These are phyloP conservation scores for Halcyon senegalensis DNA, from an alignment of 2,113 vertebrate genomes.

Conservation along the genomic window DNA sequence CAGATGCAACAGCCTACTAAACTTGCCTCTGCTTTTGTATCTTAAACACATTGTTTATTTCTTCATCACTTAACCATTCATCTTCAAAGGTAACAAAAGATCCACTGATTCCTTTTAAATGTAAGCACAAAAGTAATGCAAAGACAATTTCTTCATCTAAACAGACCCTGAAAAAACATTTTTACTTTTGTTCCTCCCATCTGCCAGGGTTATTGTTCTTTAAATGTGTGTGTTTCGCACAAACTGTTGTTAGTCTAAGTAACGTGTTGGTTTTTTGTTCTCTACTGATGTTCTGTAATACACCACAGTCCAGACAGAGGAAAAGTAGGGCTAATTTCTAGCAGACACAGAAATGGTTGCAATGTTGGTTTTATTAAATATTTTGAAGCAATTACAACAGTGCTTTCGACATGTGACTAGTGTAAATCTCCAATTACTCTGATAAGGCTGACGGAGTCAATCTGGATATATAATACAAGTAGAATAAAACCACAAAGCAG, in stretches of 20 bases:
- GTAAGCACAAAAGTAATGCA: neutral
- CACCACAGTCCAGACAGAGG: neutral
- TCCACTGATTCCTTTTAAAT: neutral
- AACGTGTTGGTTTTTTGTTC: neutral
- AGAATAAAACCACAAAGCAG: neutral
- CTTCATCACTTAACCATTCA: neutral
- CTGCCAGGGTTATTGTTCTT: neutral
- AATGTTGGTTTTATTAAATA: neutral
- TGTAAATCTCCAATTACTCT: neutral
- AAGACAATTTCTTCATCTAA: neutral
- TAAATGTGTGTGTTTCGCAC: neutral
- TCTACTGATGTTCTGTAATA: neutral
- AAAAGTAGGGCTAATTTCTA: neutral
- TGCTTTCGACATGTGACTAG: accelerated
- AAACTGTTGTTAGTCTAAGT: neutral
- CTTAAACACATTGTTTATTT: neutral
- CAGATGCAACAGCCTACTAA: neutral
- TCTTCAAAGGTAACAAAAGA: neutral
- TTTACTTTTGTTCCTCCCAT: neutral
- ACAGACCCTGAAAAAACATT: neutral
- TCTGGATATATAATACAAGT: neutral
- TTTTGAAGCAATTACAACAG: neutral
- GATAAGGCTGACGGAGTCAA: neutral
- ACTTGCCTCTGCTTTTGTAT: neutral
- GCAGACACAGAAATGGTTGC: neutral